Evolutionary conservation across 2,888 invertebrate species (phyloP).

Genomic region (Stictocephala bisonia): DNA sequence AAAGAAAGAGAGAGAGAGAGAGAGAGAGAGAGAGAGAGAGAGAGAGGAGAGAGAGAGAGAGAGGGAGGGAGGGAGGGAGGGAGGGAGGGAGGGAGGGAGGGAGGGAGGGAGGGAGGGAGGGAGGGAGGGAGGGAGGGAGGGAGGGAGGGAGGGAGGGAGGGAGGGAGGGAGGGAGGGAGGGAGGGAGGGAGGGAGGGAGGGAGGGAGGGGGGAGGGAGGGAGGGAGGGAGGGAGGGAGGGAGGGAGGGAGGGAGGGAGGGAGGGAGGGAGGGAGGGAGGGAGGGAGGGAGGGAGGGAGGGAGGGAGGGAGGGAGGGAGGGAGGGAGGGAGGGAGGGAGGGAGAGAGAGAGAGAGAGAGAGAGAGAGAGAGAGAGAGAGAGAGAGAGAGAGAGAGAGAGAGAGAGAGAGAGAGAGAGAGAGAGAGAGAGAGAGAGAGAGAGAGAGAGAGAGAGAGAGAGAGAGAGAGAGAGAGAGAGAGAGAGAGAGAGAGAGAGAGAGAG

Average conservation of each 20-base stretch:
- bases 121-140: not conserved
- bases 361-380: not conserved
- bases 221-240: constrained; percentile 16
- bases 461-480: not conserved
- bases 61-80: not conserved
- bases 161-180: constrained; percentile 48
- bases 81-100: not conserved
- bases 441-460: not conserved
- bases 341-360: not conserved
- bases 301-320: constrained; percentile 12
- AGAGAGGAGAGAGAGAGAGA: not conserved
- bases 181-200: not conserved
- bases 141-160: constrained; percentile 10
- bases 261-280: constrained; percentile 12
- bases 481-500: constrained; percentile 11
- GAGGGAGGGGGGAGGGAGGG: not conserved
- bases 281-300: constrained; percentile 8
- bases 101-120: constrained; percentile 8
- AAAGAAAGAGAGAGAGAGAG: not conserved
- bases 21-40: not conserved
- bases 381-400: not conserved
- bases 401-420: not conserved
- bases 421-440: not conserved
- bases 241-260: constrained; percentile 6
- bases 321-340: constrained; percentile 48